A percentile compares a stretch with the other conserved stretches of the same genome.
Conservation (phyloP, 2,113 vertebrate genomes). For the Odobenus rosmarus region DNA sequence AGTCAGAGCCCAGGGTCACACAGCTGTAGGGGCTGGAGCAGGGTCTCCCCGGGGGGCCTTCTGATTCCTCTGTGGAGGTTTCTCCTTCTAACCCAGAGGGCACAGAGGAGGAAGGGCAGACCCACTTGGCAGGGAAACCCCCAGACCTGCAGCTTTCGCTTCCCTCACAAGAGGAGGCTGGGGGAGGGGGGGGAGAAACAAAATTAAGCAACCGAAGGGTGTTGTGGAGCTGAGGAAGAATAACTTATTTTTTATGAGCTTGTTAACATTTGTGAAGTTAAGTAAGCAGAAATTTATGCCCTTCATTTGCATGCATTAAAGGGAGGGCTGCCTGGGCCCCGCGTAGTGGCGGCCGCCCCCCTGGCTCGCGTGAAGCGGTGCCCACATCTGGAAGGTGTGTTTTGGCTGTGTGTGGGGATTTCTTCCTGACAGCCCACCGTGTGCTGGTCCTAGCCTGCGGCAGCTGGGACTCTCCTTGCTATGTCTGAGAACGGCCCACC, state of each 20-base stretch:
- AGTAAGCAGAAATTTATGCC: constrained; percentile 85
- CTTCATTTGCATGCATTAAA: constrained; percentile 84
- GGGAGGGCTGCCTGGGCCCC: constrained; percentile 58
- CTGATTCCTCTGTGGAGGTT: background rate
- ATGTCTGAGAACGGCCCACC: background rate
- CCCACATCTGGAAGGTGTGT: background rate
- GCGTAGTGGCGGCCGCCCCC: background rate
- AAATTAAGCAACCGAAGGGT: constrained; percentile 78
- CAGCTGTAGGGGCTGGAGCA: background rate
- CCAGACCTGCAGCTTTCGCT: background rate
- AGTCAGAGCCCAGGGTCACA: constrained; percentile 26
- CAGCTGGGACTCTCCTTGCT: background rate
- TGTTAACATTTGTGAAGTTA: constrained; percentile 87
- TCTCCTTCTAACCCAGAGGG: background rate
- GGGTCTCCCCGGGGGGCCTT: background rate
- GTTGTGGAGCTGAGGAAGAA: constrained; percentile 79
- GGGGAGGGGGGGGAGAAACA: constrained; percentile 57
- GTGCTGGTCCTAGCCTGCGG: fast-evolving
- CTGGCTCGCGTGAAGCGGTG: fast-evolving
- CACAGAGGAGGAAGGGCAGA: background rate
- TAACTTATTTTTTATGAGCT: constrained; percentile 83
- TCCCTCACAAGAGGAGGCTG: background rate
- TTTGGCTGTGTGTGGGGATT: background rate
- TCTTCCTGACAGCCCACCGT: background rate
- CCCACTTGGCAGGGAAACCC: background rate